phyloP scores from a whole-genome alignment of 2,888 invertebrate species.

The Smittia aterrima region DNA sequence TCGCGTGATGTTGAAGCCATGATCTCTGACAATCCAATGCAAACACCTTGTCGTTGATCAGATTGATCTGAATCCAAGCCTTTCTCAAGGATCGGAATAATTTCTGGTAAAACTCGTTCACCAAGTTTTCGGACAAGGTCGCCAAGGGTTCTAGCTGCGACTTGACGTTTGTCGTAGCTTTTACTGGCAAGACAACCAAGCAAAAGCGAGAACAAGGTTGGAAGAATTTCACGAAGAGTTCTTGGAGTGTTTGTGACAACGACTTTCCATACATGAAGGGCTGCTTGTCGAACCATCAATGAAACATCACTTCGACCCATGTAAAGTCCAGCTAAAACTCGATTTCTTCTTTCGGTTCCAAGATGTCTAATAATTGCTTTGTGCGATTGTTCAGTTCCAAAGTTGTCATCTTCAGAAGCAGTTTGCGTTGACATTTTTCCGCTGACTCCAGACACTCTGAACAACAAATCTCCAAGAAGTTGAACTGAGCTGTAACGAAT shows the following conservation, averaged over 20 bases:
- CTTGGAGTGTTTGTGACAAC: constrained; percentile 97
- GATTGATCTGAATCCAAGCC: constrained; percentile 88
- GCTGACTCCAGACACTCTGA: constrained; percentile 94
- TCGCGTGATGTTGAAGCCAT: constrained; percentile 95
- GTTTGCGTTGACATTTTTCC: constrained; percentile 99
- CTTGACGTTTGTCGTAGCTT: constrained; percentile 94
- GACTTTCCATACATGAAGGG: constrained; percentile 99
- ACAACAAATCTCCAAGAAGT: constrained; percentile 90
- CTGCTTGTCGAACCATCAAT: constrained; percentile 94
- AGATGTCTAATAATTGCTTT: constrained; percentile 84
- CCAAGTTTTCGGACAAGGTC: constrained; percentile 96
- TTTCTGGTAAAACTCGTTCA: constrained; percentile 95
- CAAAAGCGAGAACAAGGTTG: constrained; percentile 86
- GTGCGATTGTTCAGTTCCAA: constrained; percentile 95
- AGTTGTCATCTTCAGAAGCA: constrained; percentile 97
- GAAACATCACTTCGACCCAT: constrained; percentile 98
- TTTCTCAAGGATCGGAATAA: constrained; percentile 93
- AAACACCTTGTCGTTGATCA: constrained; percentile 97
- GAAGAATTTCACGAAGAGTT: constrained; percentile 92
- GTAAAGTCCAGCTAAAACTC: constrained; percentile 91
- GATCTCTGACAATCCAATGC: constrained; percentile 96
- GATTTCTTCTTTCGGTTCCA: constrained; percentile 85
- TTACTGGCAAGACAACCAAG: constrained; percentile 88
- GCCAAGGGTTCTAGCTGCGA: constrained; percentile 93
- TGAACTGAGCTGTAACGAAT: constrained; percentile 94